Base-by-base conservation (phyloP, 2,888 invertebrate species). In the Standfussiana lucernea region DNA sequence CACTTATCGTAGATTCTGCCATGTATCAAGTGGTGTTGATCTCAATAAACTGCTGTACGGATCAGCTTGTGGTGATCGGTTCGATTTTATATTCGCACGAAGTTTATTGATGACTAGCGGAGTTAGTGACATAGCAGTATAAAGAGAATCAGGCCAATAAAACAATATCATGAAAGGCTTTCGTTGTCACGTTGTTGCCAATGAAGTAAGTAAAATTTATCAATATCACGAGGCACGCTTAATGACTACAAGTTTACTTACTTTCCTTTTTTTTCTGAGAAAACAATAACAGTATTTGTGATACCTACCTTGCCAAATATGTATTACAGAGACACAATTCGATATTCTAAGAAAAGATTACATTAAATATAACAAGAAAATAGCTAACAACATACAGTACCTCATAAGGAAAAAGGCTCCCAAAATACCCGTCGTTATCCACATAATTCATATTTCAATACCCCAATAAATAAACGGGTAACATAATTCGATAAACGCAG, bases 401-500 rank as follows among this genome's bases (percentile, higher is more conserved):
- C 24, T 69, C 35, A 83, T 24, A 65, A 61, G 61, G 62, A 32
- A 77, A 80, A 82, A 42, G 18, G 11, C 21, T 64, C 21, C n/a
- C 5, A 24, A 61, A 84, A 73, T 77, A 80, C 37, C 69, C 45
- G 62, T 69, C 47, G 47, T 73, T 82, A 88, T 69, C 59, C 75
- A 74, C 75, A 67, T 64, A 67, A 77, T 81, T 75, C 78, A 82
- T 83, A 83, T 78, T 83, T 77, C 83, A 76, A 80, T 88, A 80
- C 66, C 75, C 74, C 64, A 84, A 80, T 81, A 86, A 86, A 86
- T 79, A 84, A 83, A 81, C 79, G 74, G 72, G 78, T 80, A 83
- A 72, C 77, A 84, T 86, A 89, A 83, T 83, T 84, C 84, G 86
- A 86, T 88, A 87, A 87, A 83, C 77, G 75, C 72, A 80, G 79